Base-by-base conservation (phyloP, 1,140 invertebrate species). In the Cydia splendana region DNA sequence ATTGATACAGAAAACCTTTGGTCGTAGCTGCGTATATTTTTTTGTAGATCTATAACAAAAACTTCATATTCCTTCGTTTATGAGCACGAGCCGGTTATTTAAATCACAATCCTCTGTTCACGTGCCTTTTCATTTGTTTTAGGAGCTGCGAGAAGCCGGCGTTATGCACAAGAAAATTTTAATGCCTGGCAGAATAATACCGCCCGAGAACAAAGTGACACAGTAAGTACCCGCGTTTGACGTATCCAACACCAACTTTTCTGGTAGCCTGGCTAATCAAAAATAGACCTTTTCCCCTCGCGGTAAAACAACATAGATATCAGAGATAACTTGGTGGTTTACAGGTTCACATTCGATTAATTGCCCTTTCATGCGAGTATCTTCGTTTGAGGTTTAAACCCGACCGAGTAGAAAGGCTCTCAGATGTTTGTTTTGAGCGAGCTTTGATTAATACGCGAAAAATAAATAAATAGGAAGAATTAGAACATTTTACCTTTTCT, bases 91-190 rank as follows among this genome's bases (percentile, higher is more conserved):
- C 42, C 12, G 42, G 42, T 45, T 45, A 13, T 45, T 45, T 45
- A 12, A 53, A 53, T 53, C 5, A 18, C n/a, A 53, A 51, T 51
- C 42, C 42, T 42, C 7, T 42, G 48, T n/a, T 53, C 48, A 53
- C 15, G 15, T 18, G 4, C 18, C 13, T 57, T 62, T 62, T 78
- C 74, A 34, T 82, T 89, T 87, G 82, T 90, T 90, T 42, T 81
- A 92, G 91, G 85, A 87, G 20, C 76, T 92, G 28, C 20, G 80
- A 65, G 74, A 77, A 57, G 87, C 84, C 6, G 90, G 90, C 65
- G 79, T 92, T 53, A 76, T 84, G 34, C 80, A 93, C 81, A 88
- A 84, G 84, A 93, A 93, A 85, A 89, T 93, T 79, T 83, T 88
- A 67, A 85, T 91, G 81, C 87, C 85, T 18, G 91, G 91, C 51